Evolutionary conservation across 2,888 invertebrate species (phyloP).

Genomic region (Xanthorhoe designata): DNA sequence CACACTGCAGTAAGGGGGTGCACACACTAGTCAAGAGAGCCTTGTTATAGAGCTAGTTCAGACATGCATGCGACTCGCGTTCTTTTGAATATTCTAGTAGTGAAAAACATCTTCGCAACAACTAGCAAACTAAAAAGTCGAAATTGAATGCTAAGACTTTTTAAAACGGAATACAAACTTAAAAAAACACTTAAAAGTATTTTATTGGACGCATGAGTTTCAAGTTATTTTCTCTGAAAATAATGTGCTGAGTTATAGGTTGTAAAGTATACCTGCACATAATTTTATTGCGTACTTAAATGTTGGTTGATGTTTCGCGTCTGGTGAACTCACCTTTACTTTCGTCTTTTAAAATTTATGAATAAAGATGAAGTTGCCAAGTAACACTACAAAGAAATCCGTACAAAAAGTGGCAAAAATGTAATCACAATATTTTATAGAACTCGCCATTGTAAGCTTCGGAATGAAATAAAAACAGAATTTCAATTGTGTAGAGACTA

Average conservation of each 20-base stretch:
- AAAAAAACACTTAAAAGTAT: not conserved
- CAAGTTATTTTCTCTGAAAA: not conserved
- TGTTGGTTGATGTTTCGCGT: not conserved
- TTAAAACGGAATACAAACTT: not conserved
- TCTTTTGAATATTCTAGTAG: constrained; percentile 32
- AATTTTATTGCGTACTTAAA: not conserved
- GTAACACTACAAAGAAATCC: constrained; percentile 21
- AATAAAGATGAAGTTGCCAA: not conserved
- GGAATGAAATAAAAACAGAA: constrained; percentile 33
- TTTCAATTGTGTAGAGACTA: constrained; percentile 37
- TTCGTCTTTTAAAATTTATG: not conserved
- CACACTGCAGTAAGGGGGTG: constrained; percentile 42
- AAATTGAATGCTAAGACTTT: not conserved
- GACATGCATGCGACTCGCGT: constrained; percentile 36
- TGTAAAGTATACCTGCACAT: too few species aligned
- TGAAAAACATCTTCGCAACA: not conserved
- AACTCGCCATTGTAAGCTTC: constrained; percentile 29
- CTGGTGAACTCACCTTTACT: not conserved
- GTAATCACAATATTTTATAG: constrained; percentile 34
- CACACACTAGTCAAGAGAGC: constrained; percentile 46
- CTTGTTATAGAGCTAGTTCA: constrained; percentile 56
- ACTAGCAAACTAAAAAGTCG: not conserved
- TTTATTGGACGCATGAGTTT: not conserved
- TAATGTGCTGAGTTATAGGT: not conserved
- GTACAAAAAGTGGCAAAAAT: constrained; percentile 25